Evolutionary conservation across 92 coral and sea anemone species (phyloP), one percentile per base, ranked within the genome.

Genomic region (Palythoa heliodiscus): DNA sequence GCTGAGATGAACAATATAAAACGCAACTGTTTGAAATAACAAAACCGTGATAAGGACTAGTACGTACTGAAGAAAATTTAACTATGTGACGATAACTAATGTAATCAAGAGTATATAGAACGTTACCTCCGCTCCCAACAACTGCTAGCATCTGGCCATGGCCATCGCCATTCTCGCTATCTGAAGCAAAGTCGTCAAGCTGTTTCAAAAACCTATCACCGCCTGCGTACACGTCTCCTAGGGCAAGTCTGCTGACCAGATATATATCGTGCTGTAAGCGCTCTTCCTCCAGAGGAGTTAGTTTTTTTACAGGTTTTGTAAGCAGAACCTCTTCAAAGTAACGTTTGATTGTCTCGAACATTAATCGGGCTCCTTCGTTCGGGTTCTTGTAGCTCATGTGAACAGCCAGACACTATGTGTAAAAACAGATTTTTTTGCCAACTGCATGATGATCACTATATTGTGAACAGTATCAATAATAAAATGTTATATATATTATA

Each of bases 361-460:
- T 95, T 17, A 91, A 75, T 37, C 89, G 81, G 40, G 95, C 94
- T 29, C 96, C 98, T 88, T 95, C 97, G 52, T 90, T 87, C 24
- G 98, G 98, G 52, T 82, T 92, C 43, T 88, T 78, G 87, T 95
- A 95, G 78, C 78, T 91, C 95, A 90, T 91, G 53, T 94, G 87
- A 8, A 93, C 97, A 37, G 94, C 98, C n/a, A 93, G 83, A 78
- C 98, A 95, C 98, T 95, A 67, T 2, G 52, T 4, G 5, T 13
- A 11, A 58, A 58, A 58, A 15, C 64, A 13, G 7, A 14, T n/a
- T 0, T 3, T 58, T 15, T 58, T 15, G 35, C 35, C 35, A 29
- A 29, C 35, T 29, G n/a, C n/a, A n/a, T n/a, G n/a, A n/a, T n/a
- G 50, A 8, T 43, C 50, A 5, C 50, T 43, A 5, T 43, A 3